Percentiles rank a stretch among this genome's conserved stretches.
Evolutionary conservation across 2,888 invertebrate species (phyloP).

Genomic region (Hybos culiciformis): DNA sequence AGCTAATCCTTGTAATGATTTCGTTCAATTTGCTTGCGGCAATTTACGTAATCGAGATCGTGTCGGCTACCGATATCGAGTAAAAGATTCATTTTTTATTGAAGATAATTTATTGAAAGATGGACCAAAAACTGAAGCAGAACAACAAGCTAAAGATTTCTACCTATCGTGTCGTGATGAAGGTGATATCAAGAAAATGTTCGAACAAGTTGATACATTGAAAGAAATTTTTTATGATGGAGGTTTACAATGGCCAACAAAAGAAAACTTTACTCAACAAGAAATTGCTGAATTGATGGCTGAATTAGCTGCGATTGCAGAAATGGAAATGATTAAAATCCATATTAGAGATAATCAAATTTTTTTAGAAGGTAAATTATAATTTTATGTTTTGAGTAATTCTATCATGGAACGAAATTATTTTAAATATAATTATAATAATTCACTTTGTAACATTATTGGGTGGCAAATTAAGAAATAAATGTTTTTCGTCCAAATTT

Average conservation of each 20-base stretch:
- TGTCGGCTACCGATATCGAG: neutral
- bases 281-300: slow-evolving; percentile 1
- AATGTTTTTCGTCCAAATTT: no score
- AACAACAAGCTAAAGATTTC: neutral
- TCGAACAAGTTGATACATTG: neutral
- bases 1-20: slow-evolving; percentile 1
- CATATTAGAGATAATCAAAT: neutral
- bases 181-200: neutral
- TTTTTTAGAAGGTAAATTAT: neutral
- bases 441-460: no score
- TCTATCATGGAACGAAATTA: no score
- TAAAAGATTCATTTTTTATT: slow-evolving; percentile 1
- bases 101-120: slow-evolving; percentile 1
- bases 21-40: neutral
- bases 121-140: neutral
- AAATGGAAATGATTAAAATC: neutral
- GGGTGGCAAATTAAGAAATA: no score
- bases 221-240: no score
- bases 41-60: neutral
- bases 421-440: no score
- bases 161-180: slow-evolving; percentile 1
- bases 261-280: neutral
- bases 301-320: neutral
- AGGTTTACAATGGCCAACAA: slow-evolving; percentile 1
- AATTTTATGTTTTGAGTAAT: no score